Conservation (phyloP, 2,797 vertebrate genomes). For the Coendou prehensilis region DNA sequence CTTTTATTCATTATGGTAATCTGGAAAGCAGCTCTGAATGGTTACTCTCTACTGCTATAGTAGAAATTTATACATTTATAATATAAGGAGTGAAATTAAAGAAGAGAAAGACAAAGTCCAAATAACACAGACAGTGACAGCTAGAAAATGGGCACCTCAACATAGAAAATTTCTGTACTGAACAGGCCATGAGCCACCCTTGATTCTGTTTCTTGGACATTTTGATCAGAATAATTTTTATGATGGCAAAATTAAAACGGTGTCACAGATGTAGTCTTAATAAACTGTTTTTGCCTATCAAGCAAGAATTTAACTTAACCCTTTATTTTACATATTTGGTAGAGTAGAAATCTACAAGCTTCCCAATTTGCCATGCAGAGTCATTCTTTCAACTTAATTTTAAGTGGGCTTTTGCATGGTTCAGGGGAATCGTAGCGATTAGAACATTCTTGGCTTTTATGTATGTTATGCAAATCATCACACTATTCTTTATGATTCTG, state of each 20-base stretch:
- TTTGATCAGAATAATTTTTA: not conserved
- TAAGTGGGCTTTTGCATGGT: not conserved
- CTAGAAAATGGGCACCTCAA: not conserved
- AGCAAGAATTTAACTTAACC: not conserved
- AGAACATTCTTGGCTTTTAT: not conserved
- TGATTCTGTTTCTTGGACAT: constrained; percentile 2
- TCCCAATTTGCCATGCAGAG: not conserved
- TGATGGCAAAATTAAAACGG: not conserved
- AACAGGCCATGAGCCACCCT: not conserved
- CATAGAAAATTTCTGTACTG: not conserved
- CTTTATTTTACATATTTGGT: constrained; percentile 6
- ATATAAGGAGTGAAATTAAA: not conserved
- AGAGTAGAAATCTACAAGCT: not conserved
- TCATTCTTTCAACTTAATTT: not conserved
- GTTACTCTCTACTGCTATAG: constrained; percentile 68
- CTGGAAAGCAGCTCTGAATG: constrained; percentile 72
- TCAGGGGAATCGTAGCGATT: not conserved
- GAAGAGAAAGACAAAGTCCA: constrained; percentile 55
- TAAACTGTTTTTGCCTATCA: not conserved
- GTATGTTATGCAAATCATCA: not conserved
- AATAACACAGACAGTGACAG: constrained; percentile 16
- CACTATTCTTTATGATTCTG: not conserved
- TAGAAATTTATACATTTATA: constrained; percentile 67
- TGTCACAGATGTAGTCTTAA: not conserved
- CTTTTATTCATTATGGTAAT: constrained; percentile 82